Percentiles rank a stretch among this genome's conserved stretches.
Conservation (phyloP, 2,888 invertebrate genomes). For the Thysanoteuthis rhombus region DNA sequence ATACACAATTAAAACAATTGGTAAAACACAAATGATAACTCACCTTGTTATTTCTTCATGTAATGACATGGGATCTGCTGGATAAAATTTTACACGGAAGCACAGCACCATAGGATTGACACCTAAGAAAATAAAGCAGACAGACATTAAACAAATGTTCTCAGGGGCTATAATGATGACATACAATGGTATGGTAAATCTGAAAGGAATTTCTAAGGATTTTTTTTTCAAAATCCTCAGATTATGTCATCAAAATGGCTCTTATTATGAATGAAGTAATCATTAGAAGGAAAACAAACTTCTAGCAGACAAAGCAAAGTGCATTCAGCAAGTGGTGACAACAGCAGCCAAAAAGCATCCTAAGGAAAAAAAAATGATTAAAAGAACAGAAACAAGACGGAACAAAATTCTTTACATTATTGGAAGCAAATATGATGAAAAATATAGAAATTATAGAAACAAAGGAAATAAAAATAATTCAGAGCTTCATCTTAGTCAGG, state of each 20-base stretch:
- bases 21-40: neutral
- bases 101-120: conserved; percentile 91
- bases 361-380: too few relatives aligned
- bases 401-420: too few relatives aligned
- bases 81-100: conserved; percentile 97
- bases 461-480: too few relatives aligned
- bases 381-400: too few relatives aligned
- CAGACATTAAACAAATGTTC: neutral
- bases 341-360: too few relatives aligned
- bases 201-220: neutral
- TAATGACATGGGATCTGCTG: conserved; percentile 89
- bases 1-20: neutral
- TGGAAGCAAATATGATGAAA: too few relatives aligned
- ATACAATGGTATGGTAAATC: neutral
- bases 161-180: neutral
- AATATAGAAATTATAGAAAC: too few relatives aligned
- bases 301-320: too few relatives aligned
- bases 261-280: neutral
- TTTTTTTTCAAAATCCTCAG: neutral
- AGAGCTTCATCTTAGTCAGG: too few relatives aligned
- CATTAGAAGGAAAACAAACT: neutral
- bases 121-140: conserved; percentile 72
- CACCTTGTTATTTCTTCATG: conserved; percentile 91
- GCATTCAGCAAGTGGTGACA: too few relatives aligned
- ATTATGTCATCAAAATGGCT: neutral